Evolutionary conservation across 2,797 vertebrate genomes (phyloP).

Genomic region (Pantherophis vulpinus): DNA sequence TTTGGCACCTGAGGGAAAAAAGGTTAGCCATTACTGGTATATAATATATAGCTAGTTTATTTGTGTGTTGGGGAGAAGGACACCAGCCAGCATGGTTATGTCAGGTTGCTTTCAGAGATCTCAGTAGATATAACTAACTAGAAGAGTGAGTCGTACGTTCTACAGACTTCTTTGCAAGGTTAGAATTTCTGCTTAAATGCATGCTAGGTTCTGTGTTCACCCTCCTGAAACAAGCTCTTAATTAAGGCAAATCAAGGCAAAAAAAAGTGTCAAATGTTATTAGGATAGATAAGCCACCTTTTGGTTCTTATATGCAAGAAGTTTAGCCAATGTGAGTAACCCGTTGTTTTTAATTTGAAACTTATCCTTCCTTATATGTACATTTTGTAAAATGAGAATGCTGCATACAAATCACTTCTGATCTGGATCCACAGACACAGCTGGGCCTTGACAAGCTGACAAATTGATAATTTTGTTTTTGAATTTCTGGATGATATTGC

Average conservation of each 20-base stretch:
- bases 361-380: not conserved
- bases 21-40: too few relatives aligned
- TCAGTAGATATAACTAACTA: not conserved
- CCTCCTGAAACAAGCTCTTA: not conserved
- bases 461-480: not conserved
- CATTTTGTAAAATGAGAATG: not conserved
- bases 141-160: not conserved
- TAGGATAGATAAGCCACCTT: not conserved
- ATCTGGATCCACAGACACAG: not conserved
- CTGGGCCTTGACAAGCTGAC: not conserved
- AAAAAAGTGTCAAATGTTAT: not conserved
- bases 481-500: not conserved
- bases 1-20: too few relatives aligned
- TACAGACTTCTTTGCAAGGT: not conserved
- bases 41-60: not conserved
- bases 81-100: not conserved
- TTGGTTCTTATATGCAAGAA: not conserved
- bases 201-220: not conserved
- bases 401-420: not conserved
- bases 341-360: not conserved
- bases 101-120: not conserved
- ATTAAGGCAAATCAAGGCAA: too few relatives aligned
- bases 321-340: not conserved
- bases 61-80: too few relatives aligned
- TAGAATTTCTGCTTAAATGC: not conserved